Percentiles rank a stretch among this genome's conserved stretches.
These are phyloP conservation scores for Acanthornis magna DNA, from an alignment of 2,797 vertebrate species.

Conservation along the genomic window DNA sequence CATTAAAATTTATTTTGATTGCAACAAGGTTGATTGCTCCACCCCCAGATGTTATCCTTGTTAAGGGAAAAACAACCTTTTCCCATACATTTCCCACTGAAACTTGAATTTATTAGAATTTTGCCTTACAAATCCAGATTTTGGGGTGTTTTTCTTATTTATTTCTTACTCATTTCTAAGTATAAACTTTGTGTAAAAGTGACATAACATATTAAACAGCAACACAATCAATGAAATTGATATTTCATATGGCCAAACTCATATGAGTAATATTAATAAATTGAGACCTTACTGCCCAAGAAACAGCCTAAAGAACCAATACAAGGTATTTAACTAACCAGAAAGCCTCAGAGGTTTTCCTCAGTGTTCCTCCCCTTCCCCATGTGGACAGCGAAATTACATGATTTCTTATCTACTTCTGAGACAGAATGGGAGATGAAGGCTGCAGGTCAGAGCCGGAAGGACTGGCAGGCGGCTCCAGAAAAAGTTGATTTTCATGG, in stretches of 20 bases:
- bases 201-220: background rate
- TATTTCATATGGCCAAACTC: background rate
- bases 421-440: background rate
- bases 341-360: background rate
- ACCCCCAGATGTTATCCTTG: background rate
- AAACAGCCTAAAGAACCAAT: background rate
- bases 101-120: background rate
- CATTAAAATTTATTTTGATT: background rate
- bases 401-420: background rate
- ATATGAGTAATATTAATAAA: background rate
- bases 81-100: background rate
- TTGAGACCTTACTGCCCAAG: background rate
- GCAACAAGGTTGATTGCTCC: background rate
- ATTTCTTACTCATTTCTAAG: background rate
- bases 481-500: background rate
- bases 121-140: background rate
- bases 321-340: background rate
- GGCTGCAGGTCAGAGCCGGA: background rate
- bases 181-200: background rate
- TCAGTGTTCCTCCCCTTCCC: background rate
- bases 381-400: background rate
- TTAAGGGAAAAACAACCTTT: background rate
- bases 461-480: background rate
- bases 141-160: background rate
- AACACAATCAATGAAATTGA: background rate